Evolutionary conservation across 2,888 invertebrate genomes (phyloP).

Genomic region (Mythimna ferrago): DNA sequence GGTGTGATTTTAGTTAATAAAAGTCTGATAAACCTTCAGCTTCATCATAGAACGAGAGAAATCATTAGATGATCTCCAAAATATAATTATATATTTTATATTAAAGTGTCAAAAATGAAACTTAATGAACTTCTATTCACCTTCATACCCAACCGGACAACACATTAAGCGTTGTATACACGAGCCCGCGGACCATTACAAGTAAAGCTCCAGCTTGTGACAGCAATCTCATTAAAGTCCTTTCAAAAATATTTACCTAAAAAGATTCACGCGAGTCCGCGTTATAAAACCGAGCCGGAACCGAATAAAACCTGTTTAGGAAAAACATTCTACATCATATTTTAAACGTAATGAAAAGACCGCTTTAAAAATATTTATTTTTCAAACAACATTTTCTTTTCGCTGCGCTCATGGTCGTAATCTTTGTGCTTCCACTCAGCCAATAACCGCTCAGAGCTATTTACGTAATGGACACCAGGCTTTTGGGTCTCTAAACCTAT

Average conservation of each 20-base stretch:
- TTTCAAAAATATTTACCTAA: conserved; percentile 35
- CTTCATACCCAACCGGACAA: not conserved
- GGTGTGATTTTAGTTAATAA: too few relatives aligned
- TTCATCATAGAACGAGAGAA: too few relatives aligned
- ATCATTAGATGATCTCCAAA: too few relatives aligned
- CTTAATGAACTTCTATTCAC: not conserved
- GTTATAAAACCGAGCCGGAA: conserved; percentile 29
- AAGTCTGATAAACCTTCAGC: too few relatives aligned
- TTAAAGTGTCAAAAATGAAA: not conserved
- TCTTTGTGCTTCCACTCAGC: conserved; percentile 30
- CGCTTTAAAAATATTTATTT: conserved; percentile 45
- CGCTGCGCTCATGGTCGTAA: conserved; percentile 20
- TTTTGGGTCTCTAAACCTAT: conserved; percentile 46
- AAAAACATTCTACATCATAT: conserved; percentile 45
- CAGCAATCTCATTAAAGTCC: conserved; percentile 51
- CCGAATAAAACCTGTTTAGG: conserved; percentile 39
- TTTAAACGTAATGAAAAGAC: conserved; percentile 53
- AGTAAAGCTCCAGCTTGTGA: conserved; percentile 12
- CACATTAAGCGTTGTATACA: conserved; percentile 1
- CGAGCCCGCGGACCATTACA: conserved; percentile 15
- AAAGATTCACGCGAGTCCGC: conserved; percentile 25
- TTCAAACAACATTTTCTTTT: conserved; percentile 35
- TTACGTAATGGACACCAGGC: conserved; percentile 39
- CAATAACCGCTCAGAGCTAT: conserved; percentile 40
- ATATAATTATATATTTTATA: not conserved